Evolutionary conservation across 2,113 vertebrate species (phyloP), one percentile per base, ranked within the genome.

Genomic region (Poecilia latipinna): DNA sequence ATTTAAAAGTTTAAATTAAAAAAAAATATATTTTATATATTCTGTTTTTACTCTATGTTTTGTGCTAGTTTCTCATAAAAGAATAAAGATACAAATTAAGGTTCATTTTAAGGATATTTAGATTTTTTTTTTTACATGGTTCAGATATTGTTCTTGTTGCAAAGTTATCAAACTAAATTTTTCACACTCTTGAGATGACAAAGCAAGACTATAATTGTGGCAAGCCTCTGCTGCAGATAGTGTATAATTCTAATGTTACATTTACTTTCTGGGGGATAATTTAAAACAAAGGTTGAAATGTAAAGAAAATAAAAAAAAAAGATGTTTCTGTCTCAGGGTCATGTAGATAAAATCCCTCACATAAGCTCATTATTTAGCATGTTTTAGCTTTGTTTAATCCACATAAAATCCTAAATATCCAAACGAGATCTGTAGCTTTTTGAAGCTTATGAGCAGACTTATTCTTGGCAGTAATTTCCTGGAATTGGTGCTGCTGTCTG

Each of bases 381-480:
- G 17, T 61, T 54, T 39, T 19, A 61, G 28, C 11, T 66, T 31
- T 63, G 11, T 19, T 60, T 35, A 63, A 80, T 79, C 10, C 22
- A 28, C 12, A 44, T 17, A 62, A 78, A 66, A 28, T 26, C 13
- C 1, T 0, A 68, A 37, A 15, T 24, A 29, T 62, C 22, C 66
- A 68, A 32, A 4, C 3, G 22, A 15, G 19, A 26, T 44, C 26
- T 26, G 13, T 12, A 10, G 19, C 57, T 79, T 79, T 39, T 35
- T 15, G 11, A 15, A 13, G 39, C 22, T 77, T 64, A 3, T 70
- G 37, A 26, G 39, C 28, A 54, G 37, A 51, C 26, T 7, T 19
- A n/a, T 65, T 66, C 63, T 70, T 67, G 31, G 54, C 57, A 28
- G 68, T 11, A 70, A 54, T 44, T 76, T 76, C 65, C 63, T 68